These are phyloP conservation scores for Eremobia ochroleuca DNA, from an alignment of 2,888 invertebrate genomes.

Conservation along the genomic window DNA sequence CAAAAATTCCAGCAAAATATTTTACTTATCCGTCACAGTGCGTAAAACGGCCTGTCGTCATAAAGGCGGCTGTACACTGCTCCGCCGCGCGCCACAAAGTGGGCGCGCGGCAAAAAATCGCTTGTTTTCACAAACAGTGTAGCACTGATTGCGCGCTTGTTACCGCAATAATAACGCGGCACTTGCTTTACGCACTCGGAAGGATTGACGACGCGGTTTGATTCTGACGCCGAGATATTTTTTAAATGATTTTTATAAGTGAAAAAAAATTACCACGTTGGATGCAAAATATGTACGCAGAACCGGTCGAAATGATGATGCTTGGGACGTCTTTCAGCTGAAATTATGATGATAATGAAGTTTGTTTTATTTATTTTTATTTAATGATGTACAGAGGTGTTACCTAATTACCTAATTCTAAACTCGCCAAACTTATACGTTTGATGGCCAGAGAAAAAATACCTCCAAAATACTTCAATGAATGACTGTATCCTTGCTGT, in stretches of 20 bases:
- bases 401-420: no score
- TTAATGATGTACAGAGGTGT: no score
- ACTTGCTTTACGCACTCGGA: constrained; percentile 58
- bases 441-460: no score
- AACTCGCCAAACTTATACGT: no score
- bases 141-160: constrained; percentile 76
- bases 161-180: constrained; percentile 70
- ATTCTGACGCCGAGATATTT: neutral
- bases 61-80: constrained; percentile 54
- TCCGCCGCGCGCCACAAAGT: constrained; percentile 27
- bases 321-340: neutral
- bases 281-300: no score
- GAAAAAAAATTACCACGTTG: neutral
- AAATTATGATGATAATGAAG: neutral
- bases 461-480: neutral
- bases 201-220: constrained; percentile 18
- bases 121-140: constrained; percentile 69
- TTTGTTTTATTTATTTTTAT: no score
- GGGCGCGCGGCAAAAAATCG: constrained; percentile 61
- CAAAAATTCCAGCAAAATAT: constrained; percentile 16
- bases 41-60: constrained; percentile 25
- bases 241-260: neutral
- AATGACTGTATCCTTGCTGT: neutral
- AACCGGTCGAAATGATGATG: neutral
- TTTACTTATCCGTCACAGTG: constrained; percentile 38